Base-by-base conservation (phyloP, 2,888 invertebrate species). In the Agrochola lychnidis region DNA sequence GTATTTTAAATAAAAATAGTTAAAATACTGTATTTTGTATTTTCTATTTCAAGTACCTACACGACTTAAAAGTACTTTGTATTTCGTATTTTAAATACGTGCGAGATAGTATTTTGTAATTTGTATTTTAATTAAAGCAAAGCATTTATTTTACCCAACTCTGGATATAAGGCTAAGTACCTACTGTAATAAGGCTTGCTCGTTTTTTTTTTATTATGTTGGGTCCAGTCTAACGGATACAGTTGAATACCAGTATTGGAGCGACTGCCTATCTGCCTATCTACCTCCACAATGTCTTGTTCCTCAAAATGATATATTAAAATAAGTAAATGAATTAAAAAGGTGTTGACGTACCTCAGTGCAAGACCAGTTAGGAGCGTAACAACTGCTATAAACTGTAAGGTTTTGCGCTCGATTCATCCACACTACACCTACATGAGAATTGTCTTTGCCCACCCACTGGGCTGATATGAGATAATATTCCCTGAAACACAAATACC, bases 351-450 rank as follows among this genome's bases (percentile, higher is more conserved):
- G 62, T 84, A 99, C 99, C 97, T 98, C 98, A 86, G 97, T 97
- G 95, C 99, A 99, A 75, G 98, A 97, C 98, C 99, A 98, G 92
- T 98, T 98, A 12, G 98, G 98, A 64, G 98, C 97, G 80, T 98
- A 97, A 94, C 99, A 99, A 83, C 98, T 97, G 83, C 99, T 98
- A 89, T 99, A 97, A 81, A 99, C 97, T 88, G 99, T 98, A 86
- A 98, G 97, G 94, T 99, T 99, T 96, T 99, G 99, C 64, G 98
- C 98, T 88, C 99, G 97, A 94, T 99, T 99, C 97, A 99, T 98
- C 98, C 99, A 99, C 76, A 99, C 98, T 70, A 98, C 98, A 70
- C 98, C 98, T 85, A 99, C 97, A 93, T 98, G 98, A 82, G 97
- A 97, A 94, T 98, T 98, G 90, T 97, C 97, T 91, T 97, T 97